Percentiles rank a stretch among this genome's conserved stretches.
These are phyloP conservation scores for Taphrorychus bicolor DNA, from an alignment of 2,888 invertebrate species.

Conservation along the genomic window DNA sequence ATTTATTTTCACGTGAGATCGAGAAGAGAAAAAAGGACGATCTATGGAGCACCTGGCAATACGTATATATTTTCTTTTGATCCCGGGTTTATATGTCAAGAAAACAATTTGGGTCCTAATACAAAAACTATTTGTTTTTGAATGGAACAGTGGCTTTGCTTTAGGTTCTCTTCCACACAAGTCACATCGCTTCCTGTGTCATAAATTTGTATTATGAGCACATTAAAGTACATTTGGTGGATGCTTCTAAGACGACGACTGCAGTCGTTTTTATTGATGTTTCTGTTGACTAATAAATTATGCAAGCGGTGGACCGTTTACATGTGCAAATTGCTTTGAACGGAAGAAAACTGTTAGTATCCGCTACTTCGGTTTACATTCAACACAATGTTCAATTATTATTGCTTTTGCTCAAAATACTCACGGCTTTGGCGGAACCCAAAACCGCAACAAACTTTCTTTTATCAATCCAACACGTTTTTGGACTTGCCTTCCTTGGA, in stretches of 20 bases:
- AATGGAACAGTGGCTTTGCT: not conserved
- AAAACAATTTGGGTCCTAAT: no score
- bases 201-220: not conserved
- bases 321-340: not conserved
- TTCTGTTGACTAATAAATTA: not conserved
- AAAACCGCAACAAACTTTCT: no score
- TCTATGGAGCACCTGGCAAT: not conserved
- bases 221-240: no score
- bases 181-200: not conserved
- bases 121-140: not conserved
- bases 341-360: not conserved
- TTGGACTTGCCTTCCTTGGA: no score
- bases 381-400: not conserved
- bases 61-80: not conserved
- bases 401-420: no score
- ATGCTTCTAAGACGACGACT: no score
- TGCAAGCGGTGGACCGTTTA: not conserved
- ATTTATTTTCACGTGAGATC: conserved; percentile 3
- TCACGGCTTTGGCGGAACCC: no score
- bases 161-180: no score
- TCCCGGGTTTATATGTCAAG: not conserved
- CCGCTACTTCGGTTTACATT: not conserved
- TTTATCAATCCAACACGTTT: no score
- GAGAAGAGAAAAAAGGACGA: not conserved
- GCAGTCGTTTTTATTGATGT: not conserved